A percentile compares a stretch with the other conserved stretches of the same genome.
Evolutionary conservation across 2,113 vertebrate genomes (phyloP).

Genomic region (Sminthopsis crassicaudata): DNA sequence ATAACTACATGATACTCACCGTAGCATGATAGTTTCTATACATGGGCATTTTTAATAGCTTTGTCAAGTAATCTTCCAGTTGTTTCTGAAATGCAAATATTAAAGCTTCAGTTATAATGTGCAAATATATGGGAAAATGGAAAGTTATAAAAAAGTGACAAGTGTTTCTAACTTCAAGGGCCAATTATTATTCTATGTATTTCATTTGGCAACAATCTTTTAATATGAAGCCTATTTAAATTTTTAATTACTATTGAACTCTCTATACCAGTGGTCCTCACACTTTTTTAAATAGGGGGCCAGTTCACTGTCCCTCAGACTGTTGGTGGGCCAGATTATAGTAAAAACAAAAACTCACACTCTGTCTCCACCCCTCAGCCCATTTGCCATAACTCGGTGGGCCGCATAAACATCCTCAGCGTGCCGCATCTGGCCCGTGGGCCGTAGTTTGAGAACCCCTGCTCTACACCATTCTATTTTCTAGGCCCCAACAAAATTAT

Average conservation of each 20-base stretch:
- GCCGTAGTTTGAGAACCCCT: no score
- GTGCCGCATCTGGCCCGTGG: no score
- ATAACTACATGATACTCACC: conserved; percentile 83
- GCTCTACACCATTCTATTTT: neutral
- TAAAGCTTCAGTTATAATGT: conserved; percentile 28
- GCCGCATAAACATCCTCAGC: no score
- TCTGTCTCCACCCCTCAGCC: no score
- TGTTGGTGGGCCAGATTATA: no score
- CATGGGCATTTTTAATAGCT: conserved; percentile 92
- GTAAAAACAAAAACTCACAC: no score
- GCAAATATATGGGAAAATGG: conserved; percentile 32
- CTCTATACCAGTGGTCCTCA: no score
- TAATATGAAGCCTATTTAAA: conserved; percentile 1
- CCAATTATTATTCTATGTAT: neutral
- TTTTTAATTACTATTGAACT: conserved; percentile 25
- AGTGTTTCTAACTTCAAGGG: neutral
- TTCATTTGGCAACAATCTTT: neutral
- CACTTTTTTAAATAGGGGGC: no score
- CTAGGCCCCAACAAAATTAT: neutral
- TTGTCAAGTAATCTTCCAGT: conserved; percentile 97
- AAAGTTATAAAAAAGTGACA: conserved; percentile 13
- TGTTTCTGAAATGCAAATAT: conserved; percentile 90
- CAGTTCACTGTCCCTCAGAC: no score
- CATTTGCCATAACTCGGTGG: no score
- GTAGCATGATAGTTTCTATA: conserved; percentile 96